Conservation (phyloP, 2,113 vertebrate genomes). For the Rissa tridactyla region DNA sequence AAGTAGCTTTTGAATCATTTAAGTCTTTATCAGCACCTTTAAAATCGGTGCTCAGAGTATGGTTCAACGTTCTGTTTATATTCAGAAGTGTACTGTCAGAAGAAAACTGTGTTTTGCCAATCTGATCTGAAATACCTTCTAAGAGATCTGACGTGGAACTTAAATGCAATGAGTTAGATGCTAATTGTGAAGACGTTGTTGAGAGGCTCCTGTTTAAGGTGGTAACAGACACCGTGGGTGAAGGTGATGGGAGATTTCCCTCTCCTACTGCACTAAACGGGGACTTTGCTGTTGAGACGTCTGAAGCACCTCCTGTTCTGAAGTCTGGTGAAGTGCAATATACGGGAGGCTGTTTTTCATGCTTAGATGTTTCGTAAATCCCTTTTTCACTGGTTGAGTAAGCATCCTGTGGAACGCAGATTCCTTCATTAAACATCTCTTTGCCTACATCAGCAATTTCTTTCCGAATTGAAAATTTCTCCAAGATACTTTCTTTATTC, state of each 20-base stretch:
- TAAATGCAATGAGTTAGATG: conserved; percentile 66
- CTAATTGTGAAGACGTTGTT: conserved; percentile 62
- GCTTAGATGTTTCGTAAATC: conserved; percentile 71
- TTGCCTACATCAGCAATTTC: conserved; percentile 72
- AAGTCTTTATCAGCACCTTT: conserved; percentile 70
- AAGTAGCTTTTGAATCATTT: conserved; percentile 63
- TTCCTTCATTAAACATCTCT: conserved; percentile 69
- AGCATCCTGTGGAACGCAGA: conserved; percentile 63
- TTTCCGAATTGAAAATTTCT: conserved; percentile 75
- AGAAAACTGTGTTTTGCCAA: conserved; percentile 68
- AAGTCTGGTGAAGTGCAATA: conserved; percentile 84
- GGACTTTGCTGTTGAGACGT: conserved; percentile 75
- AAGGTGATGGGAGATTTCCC: conserved; percentile 76
- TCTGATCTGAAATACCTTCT: conserved; percentile 73
- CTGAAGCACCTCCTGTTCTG: conserved; percentile 76
- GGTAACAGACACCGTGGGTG: conserved; percentile 75
- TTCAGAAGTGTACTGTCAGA: conserved; percentile 65
- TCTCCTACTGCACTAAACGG: conserved; percentile 78
- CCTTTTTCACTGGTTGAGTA: conserved; percentile 68
- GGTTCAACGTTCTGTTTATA: conserved; percentile 61
- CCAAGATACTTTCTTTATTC: conserved; percentile 73
- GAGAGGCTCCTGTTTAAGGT: conserved; percentile 72
- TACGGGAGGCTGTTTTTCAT: conserved; percentile 76
- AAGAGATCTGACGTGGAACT: conserved; percentile 68
- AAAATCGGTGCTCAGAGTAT: conserved; percentile 58